Base-by-base conservation (phyloP, 1,140 invertebrate species). In the Branchinecta lynchi region DNA sequence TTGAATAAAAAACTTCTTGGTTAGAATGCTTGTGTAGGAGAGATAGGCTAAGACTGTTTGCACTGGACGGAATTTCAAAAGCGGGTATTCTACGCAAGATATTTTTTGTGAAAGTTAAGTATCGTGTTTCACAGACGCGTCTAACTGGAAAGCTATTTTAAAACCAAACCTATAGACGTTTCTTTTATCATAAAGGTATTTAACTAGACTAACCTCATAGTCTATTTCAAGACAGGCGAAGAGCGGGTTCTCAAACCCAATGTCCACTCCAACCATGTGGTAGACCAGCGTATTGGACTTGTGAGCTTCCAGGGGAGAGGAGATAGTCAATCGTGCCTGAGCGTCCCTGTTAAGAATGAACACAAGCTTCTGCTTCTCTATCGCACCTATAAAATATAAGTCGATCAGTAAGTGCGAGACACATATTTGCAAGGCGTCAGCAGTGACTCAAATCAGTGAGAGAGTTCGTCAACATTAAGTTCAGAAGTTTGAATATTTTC, bases 191-290 rank as follows among this genome's bases (percentile, higher is more conserved):
- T 1, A 32, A 32, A 32, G 32, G 32, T 32, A 32, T 32, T 32
- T 5, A 5, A 32, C 32, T 32, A 32, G 2, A 71, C 72, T 75
- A 79, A 88, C 87, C 81, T 99, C 96, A 82, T 99, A 99, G 81
- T 99, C 97, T 76, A 99, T 96, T 83, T 99, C 97, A 66, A 99
- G 80, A 77, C 97, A 99, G 0, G 97, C 96, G 86, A 99, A 99
- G 83, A 98, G 93, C 3, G 97, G 97, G 81, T 99, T 99, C 77
- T 98, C 95, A 83, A 98, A 99, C 8, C 94, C 96, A 51, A 98
- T 95, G 84, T 99, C 97, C 3, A 99, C 92, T 44, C 96, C 96
- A 21, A 98, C 93, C 81, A 96, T 95, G 77, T 98, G 93, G 79
- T 97, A 99, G 0, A 98, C 95, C 6, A 99, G 80, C 8, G 95